Evolutionary conservation across 37 sponge, comb jelly and placozoan genomes (phyloP).

Genomic region (Amphimedon queenslandica): DNA sequence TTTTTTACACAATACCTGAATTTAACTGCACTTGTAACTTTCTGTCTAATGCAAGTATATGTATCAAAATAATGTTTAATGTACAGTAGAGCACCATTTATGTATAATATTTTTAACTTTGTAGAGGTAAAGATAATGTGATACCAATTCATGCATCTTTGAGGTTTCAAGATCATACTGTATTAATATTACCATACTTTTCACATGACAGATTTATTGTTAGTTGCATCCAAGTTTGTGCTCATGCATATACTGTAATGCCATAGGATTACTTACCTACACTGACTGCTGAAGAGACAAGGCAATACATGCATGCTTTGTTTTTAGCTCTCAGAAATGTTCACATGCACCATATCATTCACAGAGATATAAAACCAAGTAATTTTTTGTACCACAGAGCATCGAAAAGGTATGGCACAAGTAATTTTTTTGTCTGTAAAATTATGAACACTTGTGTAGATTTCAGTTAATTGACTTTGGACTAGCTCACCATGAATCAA

Average conservation of each 20-base stretch:
- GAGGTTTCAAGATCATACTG: constrained; percentile 75
- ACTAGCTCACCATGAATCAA: constrained; percentile 64
- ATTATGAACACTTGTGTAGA: constrained; percentile 49
- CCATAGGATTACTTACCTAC: constrained; percentile 65
- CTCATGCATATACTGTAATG: neutral
- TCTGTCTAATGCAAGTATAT: too few species aligned
- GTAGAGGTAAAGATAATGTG: constrained; percentile 71
- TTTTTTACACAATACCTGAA: too few species aligned
- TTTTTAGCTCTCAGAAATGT: constrained; percentile 80
- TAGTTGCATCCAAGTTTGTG: constrained; percentile 2
- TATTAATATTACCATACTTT: constrained; percentile 90
- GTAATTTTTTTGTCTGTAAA: constrained; percentile 93
- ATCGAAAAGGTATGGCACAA: constrained; percentile 58
- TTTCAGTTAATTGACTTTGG: constrained; percentile 86
- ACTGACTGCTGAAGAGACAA: constrained; percentile 49
- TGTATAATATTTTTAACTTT: neutral
- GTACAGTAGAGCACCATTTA: too few species aligned
- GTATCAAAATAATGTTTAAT: too few species aligned
- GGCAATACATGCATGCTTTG: constrained; percentile 82
- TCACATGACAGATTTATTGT: constrained; percentile 75
- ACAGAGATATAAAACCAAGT: constrained; percentile 97
- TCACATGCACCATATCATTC: constrained; percentile 82
- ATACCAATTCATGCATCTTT: constrained; percentile 65
- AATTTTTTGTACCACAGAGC: constrained; percentile 92
- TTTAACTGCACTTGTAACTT: too few species aligned